Evolutionary conservation across 2,888 invertebrate genomes (phyloP).

Genomic region (Cephalotes varians): DNA sequence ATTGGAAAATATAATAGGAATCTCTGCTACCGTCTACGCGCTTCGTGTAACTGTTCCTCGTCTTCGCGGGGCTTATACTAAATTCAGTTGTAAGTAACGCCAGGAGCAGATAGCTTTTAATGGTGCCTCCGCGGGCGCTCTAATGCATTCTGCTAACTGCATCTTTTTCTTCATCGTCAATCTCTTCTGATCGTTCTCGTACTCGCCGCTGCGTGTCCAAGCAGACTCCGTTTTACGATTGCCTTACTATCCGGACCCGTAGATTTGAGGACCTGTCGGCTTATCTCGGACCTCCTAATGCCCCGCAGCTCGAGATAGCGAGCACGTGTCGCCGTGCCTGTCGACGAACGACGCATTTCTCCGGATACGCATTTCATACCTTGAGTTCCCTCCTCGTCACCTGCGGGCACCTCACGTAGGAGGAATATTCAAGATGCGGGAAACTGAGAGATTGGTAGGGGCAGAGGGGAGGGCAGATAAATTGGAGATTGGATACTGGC

Average conservation of each 20-base stretch:
- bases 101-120: slow-evolving; percentile 80
- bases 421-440: slow-evolving; percentile 5
- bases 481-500: slow-evolving; percentile 57
- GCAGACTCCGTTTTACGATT: slow-evolving; percentile 65
- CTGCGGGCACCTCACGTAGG: slow-evolving; percentile 43
- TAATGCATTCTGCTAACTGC: slow-evolving; percentile 81
- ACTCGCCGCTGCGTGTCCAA: not conserved
- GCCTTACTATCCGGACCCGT: slow-evolving; percentile 46
- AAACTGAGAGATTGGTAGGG: not conserved
- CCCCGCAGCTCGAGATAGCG: slow-evolving; percentile 40
- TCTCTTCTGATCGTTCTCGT: slow-evolving; percentile 5
- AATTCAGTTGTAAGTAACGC: slow-evolving; percentile 80
- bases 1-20: slow-evolving; percentile 67
- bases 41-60: slow-evolving; percentile 26
- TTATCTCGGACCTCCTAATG: slow-evolving; percentile 69
- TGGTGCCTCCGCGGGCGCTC: slow-evolving; percentile 74
- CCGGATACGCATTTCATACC: slow-evolving; percentile 30
- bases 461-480: slow-evolving; percentile 34
- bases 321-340: slow-evolving; percentile 58
- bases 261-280: slow-evolving; percentile 57
- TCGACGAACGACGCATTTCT: slow-evolving; percentile 30
- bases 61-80: slow-evolving; percentile 74
- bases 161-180: slow-evolving; percentile 22
- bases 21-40: slow-evolving; percentile 63
- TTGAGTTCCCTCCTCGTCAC: slow-evolving; percentile 54